Conservation (phyloP, 2,113 vertebrate genomes). For the Heterotis niloticus region DNA sequence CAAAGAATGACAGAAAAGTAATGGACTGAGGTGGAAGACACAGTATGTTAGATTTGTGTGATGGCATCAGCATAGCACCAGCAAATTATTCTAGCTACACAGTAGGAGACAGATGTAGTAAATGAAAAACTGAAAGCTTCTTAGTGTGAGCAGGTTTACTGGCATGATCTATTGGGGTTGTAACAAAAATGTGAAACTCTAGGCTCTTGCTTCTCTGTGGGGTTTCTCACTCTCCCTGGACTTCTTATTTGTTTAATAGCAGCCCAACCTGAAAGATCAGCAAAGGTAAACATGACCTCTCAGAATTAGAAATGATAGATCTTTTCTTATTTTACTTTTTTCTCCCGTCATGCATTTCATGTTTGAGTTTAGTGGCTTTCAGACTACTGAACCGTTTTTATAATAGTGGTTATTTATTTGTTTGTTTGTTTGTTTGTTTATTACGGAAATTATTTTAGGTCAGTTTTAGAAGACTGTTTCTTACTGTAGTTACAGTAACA, state of each 20-base stretch:
- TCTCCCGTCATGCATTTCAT: too few relatives aligned
- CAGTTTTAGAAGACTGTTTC: too few relatives aligned
- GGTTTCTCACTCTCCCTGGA: neutral
- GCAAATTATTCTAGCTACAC: neutral
- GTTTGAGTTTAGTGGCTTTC: neutral
- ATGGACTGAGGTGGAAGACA: too few relatives aligned
- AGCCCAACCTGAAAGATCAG: conserved; percentile 4
- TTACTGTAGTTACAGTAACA: too few relatives aligned
- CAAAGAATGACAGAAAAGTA: too few relatives aligned
- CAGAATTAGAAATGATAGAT: neutral
- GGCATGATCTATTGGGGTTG: neutral
- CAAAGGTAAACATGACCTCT: neutral
- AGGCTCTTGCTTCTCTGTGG: conserved; percentile 2
- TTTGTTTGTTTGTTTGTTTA: too few relatives aligned
- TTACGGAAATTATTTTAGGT: too few relatives aligned
- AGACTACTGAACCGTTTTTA: neutral
- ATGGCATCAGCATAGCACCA: too few relatives aligned
- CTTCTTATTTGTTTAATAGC: neutral
- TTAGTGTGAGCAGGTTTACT: neutral
- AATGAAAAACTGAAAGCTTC: neutral
- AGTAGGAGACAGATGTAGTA: neutral
- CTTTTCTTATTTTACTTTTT: too few relatives aligned
- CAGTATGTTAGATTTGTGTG: too few relatives aligned
- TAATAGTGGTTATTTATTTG: too few relatives aligned
- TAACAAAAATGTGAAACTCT: conserved; percentile 1